Conservation (phyloP, 2,888 invertebrate species). For the Omphaloscelis lunosa region DNA sequence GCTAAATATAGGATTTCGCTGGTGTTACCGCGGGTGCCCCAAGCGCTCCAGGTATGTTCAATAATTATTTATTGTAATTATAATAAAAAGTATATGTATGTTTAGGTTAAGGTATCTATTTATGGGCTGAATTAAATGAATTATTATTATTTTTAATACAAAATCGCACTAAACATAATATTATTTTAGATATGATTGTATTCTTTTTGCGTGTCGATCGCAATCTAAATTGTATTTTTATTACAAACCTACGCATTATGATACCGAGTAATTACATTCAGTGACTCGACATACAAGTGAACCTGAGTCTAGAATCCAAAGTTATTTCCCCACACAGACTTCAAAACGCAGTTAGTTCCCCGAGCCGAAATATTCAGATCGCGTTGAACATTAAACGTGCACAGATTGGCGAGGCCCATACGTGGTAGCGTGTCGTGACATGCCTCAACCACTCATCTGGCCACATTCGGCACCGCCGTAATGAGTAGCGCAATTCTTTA, state of each 20-base stretch:
- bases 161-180: too few species aligned
- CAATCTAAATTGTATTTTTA: background rate
- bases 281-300: constrained; percentile 3
- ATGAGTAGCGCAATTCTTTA: constrained; percentile 84
- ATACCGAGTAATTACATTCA: background rate
- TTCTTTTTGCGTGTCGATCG: background rate
- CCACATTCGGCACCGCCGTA: constrained; percentile 80
- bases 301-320: background rate
- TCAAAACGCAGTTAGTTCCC: constrained; percentile 38
- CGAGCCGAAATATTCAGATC: constrained; percentile 46
- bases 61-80: too few species aligned
- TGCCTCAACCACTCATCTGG: constrained; percentile 74
- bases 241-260: background rate
- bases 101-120: too few species aligned
- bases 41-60: too few species aligned
- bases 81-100: too few species aligned
- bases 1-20: too few species aligned
- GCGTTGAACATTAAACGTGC: constrained; percentile 60
- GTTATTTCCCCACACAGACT: constrained; percentile 18
- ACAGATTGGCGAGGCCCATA: constrained; percentile 52
- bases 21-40: too few species aligned
- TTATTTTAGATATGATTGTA: background rate
- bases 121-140: too few species aligned
- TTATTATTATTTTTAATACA: too few species aligned
- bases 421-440: constrained; percentile 76